Conservation (phyloP, 1,140 invertebrate genomes). For the Melipona quadrifasciata region DNA sequence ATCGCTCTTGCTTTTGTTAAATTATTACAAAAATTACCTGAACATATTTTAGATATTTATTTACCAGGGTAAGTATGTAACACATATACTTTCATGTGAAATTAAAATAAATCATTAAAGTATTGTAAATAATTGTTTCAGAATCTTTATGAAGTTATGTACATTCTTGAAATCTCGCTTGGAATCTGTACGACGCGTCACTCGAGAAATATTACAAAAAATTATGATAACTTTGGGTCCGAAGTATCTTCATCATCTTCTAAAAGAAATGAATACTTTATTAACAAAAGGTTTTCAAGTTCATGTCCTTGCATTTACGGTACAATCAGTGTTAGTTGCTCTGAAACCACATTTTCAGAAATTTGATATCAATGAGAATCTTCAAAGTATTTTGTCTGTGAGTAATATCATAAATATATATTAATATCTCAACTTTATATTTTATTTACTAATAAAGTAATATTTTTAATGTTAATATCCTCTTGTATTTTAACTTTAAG, state of each 20-base stretch:
- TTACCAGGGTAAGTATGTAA: constrained; percentile 87
- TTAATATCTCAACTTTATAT: constrained; percentile 9
- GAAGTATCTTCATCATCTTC: constrained; percentile 88
- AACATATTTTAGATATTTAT: constrained; percentile 87
- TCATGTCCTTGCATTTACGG: constrained; percentile 94
- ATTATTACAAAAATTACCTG: constrained; percentile 93
- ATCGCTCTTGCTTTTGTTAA: constrained; percentile 96
- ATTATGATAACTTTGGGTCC: constrained; percentile 94
- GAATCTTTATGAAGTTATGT: constrained; percentile 94
- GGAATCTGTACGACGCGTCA: constrained; percentile 92
- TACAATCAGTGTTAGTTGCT: constrained; percentile 90
- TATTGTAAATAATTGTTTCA: constrained; percentile 77
- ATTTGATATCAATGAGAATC: constrained; percentile 89
- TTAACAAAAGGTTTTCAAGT: constrained; percentile 95
- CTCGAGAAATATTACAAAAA: constrained; percentile 94
- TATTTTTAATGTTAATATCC: constrained; percentile 10
- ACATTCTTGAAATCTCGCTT: constrained; percentile 94
- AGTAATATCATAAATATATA: constrained; percentile 47
- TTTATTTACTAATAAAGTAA: constrained; percentile 13
- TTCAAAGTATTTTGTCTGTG: constrained; percentile 91
- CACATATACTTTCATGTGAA: not conserved
- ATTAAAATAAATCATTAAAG: not conserved
- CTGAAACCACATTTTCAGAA: constrained; percentile 86
- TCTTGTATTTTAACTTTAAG: constrained; percentile 82
- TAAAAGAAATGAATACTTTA: constrained; percentile 91